Base-by-base conservation (phyloP, 2,113 vertebrate genomes). In the Haemorhous mexicanus region DNA sequence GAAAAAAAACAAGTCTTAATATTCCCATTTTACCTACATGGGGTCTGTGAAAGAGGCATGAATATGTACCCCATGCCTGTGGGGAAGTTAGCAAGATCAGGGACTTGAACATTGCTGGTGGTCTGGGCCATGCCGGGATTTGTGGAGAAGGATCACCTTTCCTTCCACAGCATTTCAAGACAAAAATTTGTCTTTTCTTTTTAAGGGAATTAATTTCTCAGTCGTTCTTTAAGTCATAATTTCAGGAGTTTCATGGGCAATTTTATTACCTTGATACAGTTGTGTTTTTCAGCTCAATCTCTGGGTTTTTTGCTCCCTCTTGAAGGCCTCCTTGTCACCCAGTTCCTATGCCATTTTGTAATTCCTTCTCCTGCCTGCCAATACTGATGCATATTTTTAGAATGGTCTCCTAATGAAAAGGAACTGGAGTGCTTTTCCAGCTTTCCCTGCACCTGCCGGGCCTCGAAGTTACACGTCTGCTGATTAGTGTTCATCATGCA, bases 401-500 rank as follows among this genome's bases (percentile, higher is more conserved):
- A 69, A 74, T 74, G 76, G 79, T 67, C 50, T 94, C 66, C 63
- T 95, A 20, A 50, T 17, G 39, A 59, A 67, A 90, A 77, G 16
- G 78, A 88, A 19, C 66, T 88, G 75, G 72, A 92, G 75, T 74
- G 80, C 55, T 84, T 46, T 84, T 84, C 55, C 83, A 95, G 56
- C 76, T 59, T 86, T 86, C 55, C 46, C 27, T 93, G 91, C 89
- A 90, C 56, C 79, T 95, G 79, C 44, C 7, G 1, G 68, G 64
- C 81, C 69, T 90, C 39, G 22, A 4, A 80, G 68, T 90, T 78
- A 28, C 61, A 61, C 0, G 10, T 30, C 58, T 46, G 64, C 86
- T 93, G 88, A 86, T 94, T 89, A 93, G 46, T 5, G 79, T 92
- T 94, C 91, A 90, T 95, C 89, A 61, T 7, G 61, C 56, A 70